phyloP scores from a whole-genome alignment of 1,140 invertebrate species.

The Laupala kohalensis region DNA sequence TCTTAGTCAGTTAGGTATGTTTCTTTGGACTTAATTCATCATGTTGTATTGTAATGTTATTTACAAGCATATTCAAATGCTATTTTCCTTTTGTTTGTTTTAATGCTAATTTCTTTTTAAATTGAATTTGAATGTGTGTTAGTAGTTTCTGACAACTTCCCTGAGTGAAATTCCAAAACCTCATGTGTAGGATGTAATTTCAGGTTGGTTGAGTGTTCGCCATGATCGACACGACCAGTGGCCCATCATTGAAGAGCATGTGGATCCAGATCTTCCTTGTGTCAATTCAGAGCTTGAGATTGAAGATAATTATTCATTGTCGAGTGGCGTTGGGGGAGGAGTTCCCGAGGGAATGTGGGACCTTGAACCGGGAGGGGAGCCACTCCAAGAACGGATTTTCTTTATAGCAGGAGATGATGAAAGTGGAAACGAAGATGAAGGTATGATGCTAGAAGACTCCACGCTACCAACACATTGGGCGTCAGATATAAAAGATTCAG shows the following conservation, averaged over 20 bases:
- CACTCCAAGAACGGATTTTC: not conserved
- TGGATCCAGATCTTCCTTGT: not conserved
- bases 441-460: slow-evolving; percentile 3
- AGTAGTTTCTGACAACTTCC: no score
- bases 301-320: not conserved
- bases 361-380: not conserved
- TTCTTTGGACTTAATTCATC: not conserved
- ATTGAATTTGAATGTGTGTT: no score
- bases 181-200: no score
- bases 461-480: slow-evolving; percentile 10
- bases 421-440: not conserved
- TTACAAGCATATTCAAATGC: not conserved
- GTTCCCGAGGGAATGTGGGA: not conserved
- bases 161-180: no score
- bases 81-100: not conserved
- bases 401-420: slow-evolving; percentile 6
- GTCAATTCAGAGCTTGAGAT: not conserved
- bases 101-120: no score
- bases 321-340: not conserved
- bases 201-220: slow-evolving; percentile 69
- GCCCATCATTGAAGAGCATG: slow-evolving; percentile 59
- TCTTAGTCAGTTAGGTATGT: slow-evolving; percentile 49
- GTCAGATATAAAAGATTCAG: no score
- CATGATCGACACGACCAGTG: slow-evolving; percentile 69
- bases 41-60: not conserved